phyloP scores from a whole-genome alignment of 2,888 invertebrate species.

The Protonemura montana region DNA sequence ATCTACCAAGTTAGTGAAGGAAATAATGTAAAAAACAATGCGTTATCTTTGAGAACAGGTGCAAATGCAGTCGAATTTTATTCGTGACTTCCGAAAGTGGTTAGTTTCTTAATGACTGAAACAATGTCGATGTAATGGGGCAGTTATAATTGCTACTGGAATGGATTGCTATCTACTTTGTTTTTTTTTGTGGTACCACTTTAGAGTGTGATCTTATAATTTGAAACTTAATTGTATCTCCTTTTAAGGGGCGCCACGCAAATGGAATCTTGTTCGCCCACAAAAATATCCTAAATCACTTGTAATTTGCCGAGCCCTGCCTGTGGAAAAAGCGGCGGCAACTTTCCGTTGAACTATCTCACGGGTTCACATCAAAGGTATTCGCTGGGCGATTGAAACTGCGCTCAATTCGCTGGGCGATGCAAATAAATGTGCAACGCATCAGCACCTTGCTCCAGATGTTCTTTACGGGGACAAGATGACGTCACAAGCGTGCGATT shows the following conservation, averaged over 20 bases:
- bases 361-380: neutral
- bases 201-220: constrained; percentile 1
- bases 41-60: neutral
- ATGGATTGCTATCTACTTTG: neutral
- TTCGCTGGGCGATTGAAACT: neutral
- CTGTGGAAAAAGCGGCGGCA: neutral
- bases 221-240: constrained; percentile 7
- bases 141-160: neutral
- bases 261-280: constrained; percentile 12
- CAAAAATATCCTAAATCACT: neutral
- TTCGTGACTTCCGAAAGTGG: neutral
- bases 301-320: neutral
- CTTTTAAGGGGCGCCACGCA: neutral
- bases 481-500: neutral
- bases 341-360: neutral
- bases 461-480: neutral
- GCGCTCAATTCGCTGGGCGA: neutral
- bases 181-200: constrained; percentile 3
- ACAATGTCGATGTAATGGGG: neutral
- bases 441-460: neutral
- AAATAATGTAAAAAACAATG: no score
- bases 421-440: neutral
- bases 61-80: neutral
- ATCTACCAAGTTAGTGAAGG: no score
- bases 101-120: neutral